Conservation (phyloP, 2,797 vertebrate species). For the Tokudaia muenninki region DNA sequence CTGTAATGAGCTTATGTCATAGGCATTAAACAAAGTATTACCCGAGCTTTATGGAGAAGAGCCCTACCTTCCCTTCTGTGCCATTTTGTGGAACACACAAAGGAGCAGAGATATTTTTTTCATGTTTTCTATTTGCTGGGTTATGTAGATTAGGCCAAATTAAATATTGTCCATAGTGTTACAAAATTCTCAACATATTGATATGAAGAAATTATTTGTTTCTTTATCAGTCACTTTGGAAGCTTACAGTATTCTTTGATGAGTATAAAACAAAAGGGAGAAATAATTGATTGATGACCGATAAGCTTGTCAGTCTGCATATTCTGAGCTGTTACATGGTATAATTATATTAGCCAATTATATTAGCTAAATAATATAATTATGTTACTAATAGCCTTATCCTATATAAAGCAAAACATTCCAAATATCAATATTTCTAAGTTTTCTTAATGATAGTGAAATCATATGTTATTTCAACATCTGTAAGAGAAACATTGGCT, state of each 20-base stretch:
- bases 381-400: neutral
- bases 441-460: neutral
- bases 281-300: neutral
- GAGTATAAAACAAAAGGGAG: neutral
- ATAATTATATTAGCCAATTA: neutral
- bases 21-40: neutral
- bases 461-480: neutral
- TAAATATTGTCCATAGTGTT: neutral
- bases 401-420: neutral
- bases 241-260: neutral
- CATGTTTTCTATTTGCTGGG: neutral
- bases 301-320: neutral
- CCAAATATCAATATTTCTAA: neutral
- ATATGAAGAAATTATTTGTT: neutral
- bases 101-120: neutral
- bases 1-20: neutral
- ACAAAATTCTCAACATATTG: neutral
- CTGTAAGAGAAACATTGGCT: neutral
- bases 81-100: neutral
- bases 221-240: neutral
- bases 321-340: neutral
- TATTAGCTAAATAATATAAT: neutral
- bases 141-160: neutral
- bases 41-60: neutral
- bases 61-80: neutral